These are phyloP conservation scores for Nemopilema nomurai DNA, from an alignment of 30 jellyfish, hydroid and myxozoan species.

Conservation along the genomic window DNA sequence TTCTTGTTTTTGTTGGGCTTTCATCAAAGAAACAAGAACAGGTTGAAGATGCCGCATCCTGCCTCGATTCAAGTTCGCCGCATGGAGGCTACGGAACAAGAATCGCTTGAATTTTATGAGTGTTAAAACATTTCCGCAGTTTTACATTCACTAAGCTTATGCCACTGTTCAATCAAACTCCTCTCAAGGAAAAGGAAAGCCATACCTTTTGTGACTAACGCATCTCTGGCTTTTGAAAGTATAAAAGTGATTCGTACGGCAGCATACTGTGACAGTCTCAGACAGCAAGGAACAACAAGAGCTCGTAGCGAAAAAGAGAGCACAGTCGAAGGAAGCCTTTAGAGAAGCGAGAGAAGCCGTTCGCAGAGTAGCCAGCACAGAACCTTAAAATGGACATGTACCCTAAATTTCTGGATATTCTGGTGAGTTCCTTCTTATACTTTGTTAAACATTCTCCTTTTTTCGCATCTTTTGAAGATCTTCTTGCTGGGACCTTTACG, in stretches of 20 bases:
- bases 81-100: constrained; percentile 70
- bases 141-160: constrained; percentile 32
- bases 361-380: not conserved
- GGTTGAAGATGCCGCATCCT: constrained; percentile 63
- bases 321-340: not conserved
- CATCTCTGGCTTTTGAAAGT: constrained; percentile 32
- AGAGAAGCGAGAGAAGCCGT: not conserved
- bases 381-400: constrained; percentile 12
- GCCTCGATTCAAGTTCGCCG: constrained; percentile 67
- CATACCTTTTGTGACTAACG: constrained; percentile 55
- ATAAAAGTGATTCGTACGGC: constrained; percentile 37
- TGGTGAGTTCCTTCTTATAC: constrained; percentile 41
- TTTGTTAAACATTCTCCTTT: not conserved
- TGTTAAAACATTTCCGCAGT: constrained; percentile 70
- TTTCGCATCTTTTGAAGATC: not conserved
- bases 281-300: too few relatives aligned
- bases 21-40: constrained; percentile 13
- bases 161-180: constrained; percentile 45
- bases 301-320: not conserved
- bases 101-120: constrained; percentile 58
- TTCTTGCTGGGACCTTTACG: not conserved
- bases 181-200: constrained; percentile 66
- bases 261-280: not conserved
- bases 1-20: constrained; percentile 38
- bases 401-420: constrained; percentile 6